phyloP scores from a whole-genome alignment of 2,888 invertebrate species.

The Melinaea menophilus region DNA sequence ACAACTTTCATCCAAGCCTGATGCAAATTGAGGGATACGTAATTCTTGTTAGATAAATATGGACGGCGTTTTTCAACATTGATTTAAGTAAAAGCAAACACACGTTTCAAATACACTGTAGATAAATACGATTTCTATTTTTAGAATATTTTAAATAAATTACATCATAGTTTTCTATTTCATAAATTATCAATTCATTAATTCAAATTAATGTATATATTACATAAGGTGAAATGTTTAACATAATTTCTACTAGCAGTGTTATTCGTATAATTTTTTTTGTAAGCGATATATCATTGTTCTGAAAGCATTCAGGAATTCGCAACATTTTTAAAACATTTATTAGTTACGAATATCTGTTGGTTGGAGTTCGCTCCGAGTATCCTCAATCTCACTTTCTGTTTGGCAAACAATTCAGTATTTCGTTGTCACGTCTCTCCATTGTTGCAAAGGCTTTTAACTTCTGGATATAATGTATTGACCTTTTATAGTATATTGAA shows the following conservation, averaged over 20 bases:
- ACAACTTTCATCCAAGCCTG: slow-evolving; percentile 40
- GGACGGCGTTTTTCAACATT: slow-evolving; percentile 42
- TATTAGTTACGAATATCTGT: slow-evolving; percentile 26
- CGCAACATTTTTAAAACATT: slow-evolving; percentile 21
- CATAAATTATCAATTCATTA: no score
- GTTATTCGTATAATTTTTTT: no score
- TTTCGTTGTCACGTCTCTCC: slow-evolving; percentile 26
- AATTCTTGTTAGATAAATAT: slow-evolving; percentile 37
- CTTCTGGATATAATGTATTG: slow-evolving; percentile 21
- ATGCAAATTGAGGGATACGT: slow-evolving; percentile 36
- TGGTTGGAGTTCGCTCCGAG: slow-evolving; percentile 41
- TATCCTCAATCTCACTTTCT: slow-evolving; percentile 58
- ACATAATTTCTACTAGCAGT: no score
- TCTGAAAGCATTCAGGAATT: slow-evolving; percentile 2
- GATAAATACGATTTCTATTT: not conserved
- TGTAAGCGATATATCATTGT: not conserved
- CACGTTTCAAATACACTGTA: not conserved
- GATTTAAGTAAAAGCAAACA: slow-evolving; percentile 30
- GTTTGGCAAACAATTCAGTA: slow-evolving; percentile 44
- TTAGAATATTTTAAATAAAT: not conserved
- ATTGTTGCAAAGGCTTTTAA: slow-evolving; percentile 24
- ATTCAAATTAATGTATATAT: no score
- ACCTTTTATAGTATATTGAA: slow-evolving; percentile 13
- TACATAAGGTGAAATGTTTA: no score
- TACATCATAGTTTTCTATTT: no score